Base-by-base conservation (phyloP, 2,888 invertebrate species). In the Rugalucina vietnamica region DNA sequence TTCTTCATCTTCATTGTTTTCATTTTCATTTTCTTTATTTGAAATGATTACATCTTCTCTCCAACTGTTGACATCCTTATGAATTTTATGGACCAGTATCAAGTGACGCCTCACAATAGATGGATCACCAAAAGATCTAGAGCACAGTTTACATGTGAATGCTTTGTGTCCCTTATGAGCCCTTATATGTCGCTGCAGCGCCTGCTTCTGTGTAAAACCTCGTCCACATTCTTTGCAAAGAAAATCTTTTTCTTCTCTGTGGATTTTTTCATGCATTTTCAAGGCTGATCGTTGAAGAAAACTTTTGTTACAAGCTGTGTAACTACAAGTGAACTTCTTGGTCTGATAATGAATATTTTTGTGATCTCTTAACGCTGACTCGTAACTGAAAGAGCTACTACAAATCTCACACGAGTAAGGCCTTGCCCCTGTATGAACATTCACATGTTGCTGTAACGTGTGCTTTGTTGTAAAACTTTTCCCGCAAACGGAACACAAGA, bases 141-240 rank as follows among this genome's bases (percentile, higher is more conserved):
- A 91, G 91, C 95, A 95, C 21, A 93, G 89, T 49, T 92, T 93
- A 84, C 95, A 95, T n/a, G 92, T 92, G 83, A 95, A 95, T 34
- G 93, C 93, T 65, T 95, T 92, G 50, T 94, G 91, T 70, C 95
- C 95, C 32, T 94, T 94, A 88, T 95, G 95, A 89, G 95, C 94
- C 90, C 95, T 91, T 76, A 94, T 92, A 86, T 95, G 95, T 75
- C 95, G 93, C 85, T 95, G 94, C 43, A 95, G 88, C 34, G 95
- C 93, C 82, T 95, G 95, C 39, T 95, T 94, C 72, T 95, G 95
- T 37, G 95, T 95, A 84, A 95, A 95, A 69, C 94, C 94, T 76
- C 95, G 93, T 36, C 94, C 95, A 89, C 95, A 95, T 69, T 94
- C 92, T 5, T 87, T 81, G 82, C 95, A 95, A 8, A 83, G 86